These are phyloP conservation scores for Phalera bucephala DNA, from an alignment of 2,888 invertebrate species.

Conservation along the genomic window DNA sequence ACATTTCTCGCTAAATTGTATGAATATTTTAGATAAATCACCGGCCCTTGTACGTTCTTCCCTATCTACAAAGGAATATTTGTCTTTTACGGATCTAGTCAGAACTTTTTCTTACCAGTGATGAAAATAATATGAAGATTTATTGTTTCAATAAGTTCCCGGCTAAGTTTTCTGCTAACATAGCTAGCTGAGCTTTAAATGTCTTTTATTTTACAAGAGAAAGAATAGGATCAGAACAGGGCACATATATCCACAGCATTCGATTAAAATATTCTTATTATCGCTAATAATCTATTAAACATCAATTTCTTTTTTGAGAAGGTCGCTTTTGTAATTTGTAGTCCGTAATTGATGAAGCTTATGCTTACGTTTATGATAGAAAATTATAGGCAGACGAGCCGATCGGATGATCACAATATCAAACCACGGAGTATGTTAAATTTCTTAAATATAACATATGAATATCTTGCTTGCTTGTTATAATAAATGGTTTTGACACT, in stretches of 20 bases:
- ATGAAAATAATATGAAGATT: conserved; percentile 46
- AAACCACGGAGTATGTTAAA: too few species aligned
- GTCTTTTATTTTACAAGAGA: too few species aligned
- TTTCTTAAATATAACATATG: too few species aligned
- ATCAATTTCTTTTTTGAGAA: too few species aligned
- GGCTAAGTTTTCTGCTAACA: not conserved
- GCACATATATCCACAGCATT: too few species aligned
- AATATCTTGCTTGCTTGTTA: too few species aligned
- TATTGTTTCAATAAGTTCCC: conserved; percentile 25
- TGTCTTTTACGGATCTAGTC: conserved; percentile 66
- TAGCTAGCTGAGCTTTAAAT: too few species aligned
- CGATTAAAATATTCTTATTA: too few species aligned
- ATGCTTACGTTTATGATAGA: conserved; percentile 54
- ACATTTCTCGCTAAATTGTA: conserved; percentile 72
- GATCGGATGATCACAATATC: conserved; percentile 35
- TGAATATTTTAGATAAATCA: conserved; percentile 80
- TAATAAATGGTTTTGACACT: too few species aligned
- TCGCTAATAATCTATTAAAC: not conserved
- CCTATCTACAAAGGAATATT: conserved; percentile 73
- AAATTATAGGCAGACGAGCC: conserved; percentile 50
- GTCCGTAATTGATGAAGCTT: conserved; percentile 44
- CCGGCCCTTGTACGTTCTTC: conserved; percentile 65
- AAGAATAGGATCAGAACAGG: too few species aligned
- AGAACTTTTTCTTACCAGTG: conserved; percentile 56
- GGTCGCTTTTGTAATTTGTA: too few species aligned